Evolutionary conservation across 2,888 invertebrate species (phyloP).

Genomic region (Agriotes lineatus): DNA sequence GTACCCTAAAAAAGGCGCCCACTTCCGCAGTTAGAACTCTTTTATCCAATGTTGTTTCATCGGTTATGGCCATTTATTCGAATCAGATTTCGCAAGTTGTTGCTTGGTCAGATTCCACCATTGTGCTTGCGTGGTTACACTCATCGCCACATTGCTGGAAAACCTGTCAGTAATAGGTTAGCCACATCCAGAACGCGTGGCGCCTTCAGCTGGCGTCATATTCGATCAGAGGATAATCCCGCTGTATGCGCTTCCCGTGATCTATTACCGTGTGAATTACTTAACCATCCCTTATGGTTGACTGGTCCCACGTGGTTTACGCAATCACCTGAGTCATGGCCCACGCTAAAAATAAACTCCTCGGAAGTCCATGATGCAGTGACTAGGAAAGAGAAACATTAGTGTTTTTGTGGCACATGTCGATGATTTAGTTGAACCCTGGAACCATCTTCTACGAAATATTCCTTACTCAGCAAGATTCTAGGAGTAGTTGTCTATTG

Average conservation of each 20-base stretch:
- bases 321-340: too few relatives aligned
- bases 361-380: too few relatives aligned
- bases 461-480: neutral
- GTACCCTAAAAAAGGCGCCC: too few relatives aligned
- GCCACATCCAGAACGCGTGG: slow-evolving; percentile 27
- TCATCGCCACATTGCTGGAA: too few relatives aligned
- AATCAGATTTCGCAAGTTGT: too few relatives aligned
- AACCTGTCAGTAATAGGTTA: slow-evolving; percentile 40
- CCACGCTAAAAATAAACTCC: too few relatives aligned
- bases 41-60: slow-evolving; percentile 5
- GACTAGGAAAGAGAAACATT: neutral
- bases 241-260: slow-evolving; percentile 34
- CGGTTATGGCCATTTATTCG: too few relatives aligned
- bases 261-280: slow-evolving; percentile 22
- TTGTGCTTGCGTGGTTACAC: too few relatives aligned
- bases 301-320: neutral
- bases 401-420: neutral
- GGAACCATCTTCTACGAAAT: neutral
- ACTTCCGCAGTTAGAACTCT: slow-evolving; percentile 34
- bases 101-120: too few relatives aligned
- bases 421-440: neutral
- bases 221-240: slow-evolving; percentile 26
- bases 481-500: too few relatives aligned
- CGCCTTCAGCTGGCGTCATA: slow-evolving; percentile 24
- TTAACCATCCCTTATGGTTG: slow-evolving; percentile 13